These are phyloP conservation scores for Melanargia galathea DNA, from an alignment of 2,888 invertebrate species.

Conservation along the genomic window DNA sequence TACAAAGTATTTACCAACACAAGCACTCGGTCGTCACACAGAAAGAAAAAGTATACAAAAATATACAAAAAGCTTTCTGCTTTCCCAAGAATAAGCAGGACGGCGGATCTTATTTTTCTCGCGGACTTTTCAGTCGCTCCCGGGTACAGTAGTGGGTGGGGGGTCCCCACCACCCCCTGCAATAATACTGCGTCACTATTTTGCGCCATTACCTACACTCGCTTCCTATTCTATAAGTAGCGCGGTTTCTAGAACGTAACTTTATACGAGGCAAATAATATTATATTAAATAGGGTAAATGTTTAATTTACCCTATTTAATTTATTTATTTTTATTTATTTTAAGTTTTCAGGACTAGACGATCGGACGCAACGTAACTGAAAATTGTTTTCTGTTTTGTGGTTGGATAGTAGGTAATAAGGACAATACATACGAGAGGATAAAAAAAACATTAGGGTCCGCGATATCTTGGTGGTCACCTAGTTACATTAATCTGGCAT, in stretches of 20 bases:
- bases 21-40: conserved; percentile 46
- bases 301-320: too few species aligned
- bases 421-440: too few species aligned
- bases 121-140: conserved; percentile 81
- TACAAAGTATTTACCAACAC: conserved; percentile 64
- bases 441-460: too few species aligned
- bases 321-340: too few species aligned
- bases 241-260: conserved; percentile 64
- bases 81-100: conserved; percentile 81
- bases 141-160: conserved; percentile 56
- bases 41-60: conserved; percentile 56
- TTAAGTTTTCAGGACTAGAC: not conserved
- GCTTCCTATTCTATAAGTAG: conserved; percentile 82
- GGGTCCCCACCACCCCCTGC: conserved; percentile 71
- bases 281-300: conserved; percentile 2
- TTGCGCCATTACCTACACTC: conserved; percentile 83
- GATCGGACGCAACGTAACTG: too few species aligned
- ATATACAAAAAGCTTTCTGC: conserved; percentile 76
- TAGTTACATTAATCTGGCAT: too few species aligned
- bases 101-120: conserved; percentile 83
- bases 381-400: too few species aligned
- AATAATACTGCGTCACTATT: conserved; percentile 84
- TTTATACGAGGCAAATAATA: conserved; percentile 13
- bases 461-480: too few species aligned
- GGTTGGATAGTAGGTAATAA: too few species aligned